Evolutionary conservation across 1,140 invertebrate species (phyloP).

Genomic region (Pachypsylla venusta): DNA sequence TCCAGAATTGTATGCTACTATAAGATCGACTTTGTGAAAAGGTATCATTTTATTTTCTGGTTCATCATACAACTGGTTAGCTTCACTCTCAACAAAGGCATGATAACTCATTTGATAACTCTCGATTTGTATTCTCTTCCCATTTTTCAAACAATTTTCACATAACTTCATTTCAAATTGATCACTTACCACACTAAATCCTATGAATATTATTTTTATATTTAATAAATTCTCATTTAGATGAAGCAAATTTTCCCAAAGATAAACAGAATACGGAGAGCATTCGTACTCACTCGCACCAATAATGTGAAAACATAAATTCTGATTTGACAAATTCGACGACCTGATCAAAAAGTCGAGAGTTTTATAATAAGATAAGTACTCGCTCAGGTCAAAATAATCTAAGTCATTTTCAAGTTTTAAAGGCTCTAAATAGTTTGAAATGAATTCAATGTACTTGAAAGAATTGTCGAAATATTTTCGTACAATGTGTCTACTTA

Average conservation of each 20-base stretch:
- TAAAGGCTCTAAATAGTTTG: neutral
- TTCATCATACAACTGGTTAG: too few species aligned
- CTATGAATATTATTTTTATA: neutral
- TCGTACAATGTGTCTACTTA: neutral
- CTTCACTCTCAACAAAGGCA: neutral
- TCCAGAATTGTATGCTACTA: neutral
- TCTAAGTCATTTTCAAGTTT: neutral
- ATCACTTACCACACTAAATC: neutral
- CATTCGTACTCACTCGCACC: slow-evolving; percentile 4
- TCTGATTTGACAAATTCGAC: neutral
- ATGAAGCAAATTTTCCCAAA: neutral
- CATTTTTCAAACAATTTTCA: neutral
- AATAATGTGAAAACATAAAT: neutral
- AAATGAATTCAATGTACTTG: neutral
- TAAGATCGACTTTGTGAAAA: neutral
- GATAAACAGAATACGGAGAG: neutral
- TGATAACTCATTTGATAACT: neutral
- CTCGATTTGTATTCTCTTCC: neutral
- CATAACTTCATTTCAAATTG: neutral
- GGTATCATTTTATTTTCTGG: too few species aligned
- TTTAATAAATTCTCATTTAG: neutral
- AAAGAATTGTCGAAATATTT: neutral
- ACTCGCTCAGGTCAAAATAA: neutral
- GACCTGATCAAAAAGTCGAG: neutral
- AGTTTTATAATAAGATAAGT: neutral